Evolutionary conservation across 2,888 invertebrate species (phyloP).

Genomic region (Trachelus stipa): DNA sequence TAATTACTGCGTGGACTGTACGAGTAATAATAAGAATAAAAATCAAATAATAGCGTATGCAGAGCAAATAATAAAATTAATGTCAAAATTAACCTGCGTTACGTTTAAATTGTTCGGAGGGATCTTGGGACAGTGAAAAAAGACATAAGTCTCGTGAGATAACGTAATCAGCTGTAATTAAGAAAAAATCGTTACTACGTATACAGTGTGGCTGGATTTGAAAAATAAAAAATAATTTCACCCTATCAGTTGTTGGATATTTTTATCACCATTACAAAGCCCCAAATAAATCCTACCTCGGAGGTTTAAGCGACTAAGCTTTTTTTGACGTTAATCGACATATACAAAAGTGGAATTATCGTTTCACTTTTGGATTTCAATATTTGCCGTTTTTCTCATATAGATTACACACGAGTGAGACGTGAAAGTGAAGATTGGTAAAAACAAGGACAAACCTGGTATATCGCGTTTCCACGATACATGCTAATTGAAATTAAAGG

Average conservation of each 20-base stretch:
- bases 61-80: too few species aligned
- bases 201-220: too few species aligned
- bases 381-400: neutral
- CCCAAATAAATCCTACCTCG: neutral
- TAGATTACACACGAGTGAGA: neutral
- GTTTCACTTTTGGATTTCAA: neutral
- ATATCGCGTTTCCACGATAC: neutral
- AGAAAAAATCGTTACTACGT: neutral
- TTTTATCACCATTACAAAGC: neutral
- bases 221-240: neutral
- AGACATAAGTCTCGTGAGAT: neutral
- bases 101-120: too few species aligned
- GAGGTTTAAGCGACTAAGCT: neutral
- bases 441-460: neutral
- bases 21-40: neutral
- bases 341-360: neutral
- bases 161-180: neutral
- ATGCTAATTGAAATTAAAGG: neutral
- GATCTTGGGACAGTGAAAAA: too few species aligned
- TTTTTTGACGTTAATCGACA: neutral
- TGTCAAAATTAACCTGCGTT: too few species aligned
- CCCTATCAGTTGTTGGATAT: neutral
- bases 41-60: too few species aligned
- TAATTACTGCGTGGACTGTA: neutral
- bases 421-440: too few species aligned